Percentiles rank a stretch among this genome's conserved stretches.
These are phyloP conservation scores for Perizoma flavofasciatum DNA, from an alignment of 2,888 invertebrate genomes.

Conservation along the genomic window DNA sequence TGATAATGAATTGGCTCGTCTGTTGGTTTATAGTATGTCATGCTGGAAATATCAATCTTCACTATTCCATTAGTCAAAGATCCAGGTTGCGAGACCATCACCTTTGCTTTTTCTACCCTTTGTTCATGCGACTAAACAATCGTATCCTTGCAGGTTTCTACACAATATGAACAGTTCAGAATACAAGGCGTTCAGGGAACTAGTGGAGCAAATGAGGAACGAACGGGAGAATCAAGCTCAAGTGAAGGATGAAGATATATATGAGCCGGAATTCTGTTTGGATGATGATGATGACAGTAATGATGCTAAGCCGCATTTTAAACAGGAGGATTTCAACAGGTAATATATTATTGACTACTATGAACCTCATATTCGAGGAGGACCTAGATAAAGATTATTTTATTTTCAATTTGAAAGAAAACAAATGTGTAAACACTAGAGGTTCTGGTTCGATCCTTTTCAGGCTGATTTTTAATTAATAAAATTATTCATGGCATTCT, in stretches of 20 bases:
- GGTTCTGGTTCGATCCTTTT: too few species aligned
- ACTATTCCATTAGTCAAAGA: conserved; percentile 34
- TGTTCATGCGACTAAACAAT: conserved; percentile 41
- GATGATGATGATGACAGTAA: conserved; percentile 80
- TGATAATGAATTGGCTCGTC: neutral
- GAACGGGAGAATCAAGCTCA: conserved; percentile 61
- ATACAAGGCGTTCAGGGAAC: conserved; percentile 75
- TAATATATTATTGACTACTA: conserved; percentile 34
- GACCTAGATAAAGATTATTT: too few species aligned
- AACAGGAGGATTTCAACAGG: conserved; percentile 69
- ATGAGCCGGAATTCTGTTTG: conserved; percentile 78
- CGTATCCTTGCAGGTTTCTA: conserved; percentile 73
- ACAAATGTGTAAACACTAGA: too few species aligned
- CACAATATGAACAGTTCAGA: conserved; percentile 73
- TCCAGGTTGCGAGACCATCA: conserved; percentile 62
- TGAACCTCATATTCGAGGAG: too few species aligned
- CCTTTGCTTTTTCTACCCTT: conserved; percentile 54
- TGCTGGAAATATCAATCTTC: neutral
- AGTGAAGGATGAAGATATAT: conserved; percentile 78
- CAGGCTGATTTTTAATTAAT: too few species aligned
- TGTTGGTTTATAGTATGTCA: too few species aligned
- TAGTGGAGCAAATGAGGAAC: conserved; percentile 61
- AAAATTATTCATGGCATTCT: too few species aligned
- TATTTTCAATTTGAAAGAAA: too few species aligned
- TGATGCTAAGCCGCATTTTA: conserved; percentile 63